A percentile compares a stretch with the other conserved stretches of the same genome.
These are phyloP conservation scores for Macrobrachium nipponense DNA, from an alignment of 1,140 invertebrate genomes.

Conservation along the genomic window DNA sequence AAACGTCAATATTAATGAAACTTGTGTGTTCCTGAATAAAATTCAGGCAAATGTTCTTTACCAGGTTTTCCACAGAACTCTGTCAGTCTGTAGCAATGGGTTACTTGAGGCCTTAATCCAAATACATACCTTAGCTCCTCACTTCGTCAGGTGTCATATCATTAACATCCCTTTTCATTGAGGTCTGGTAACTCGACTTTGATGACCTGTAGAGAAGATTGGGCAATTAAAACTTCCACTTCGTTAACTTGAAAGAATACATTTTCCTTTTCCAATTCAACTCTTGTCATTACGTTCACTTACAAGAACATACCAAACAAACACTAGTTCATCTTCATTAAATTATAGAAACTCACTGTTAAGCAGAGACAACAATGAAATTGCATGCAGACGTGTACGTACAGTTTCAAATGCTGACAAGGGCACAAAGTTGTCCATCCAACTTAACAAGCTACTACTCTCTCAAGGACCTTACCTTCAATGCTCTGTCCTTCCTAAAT, in stretches of 20 bases:
- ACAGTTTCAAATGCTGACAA: no score
- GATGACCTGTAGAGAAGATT: conserved; percentile 70
- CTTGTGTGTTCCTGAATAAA: no score
- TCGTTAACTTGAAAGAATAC: neutral
- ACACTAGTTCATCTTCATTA: no score
- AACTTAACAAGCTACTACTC: neutral
- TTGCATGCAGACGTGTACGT: no score
- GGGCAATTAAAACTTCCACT: conserved; percentile 2
- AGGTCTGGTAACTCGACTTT: conserved; percentile 81
- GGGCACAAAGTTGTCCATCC: neutral
- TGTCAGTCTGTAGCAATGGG: no score
- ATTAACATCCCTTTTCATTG: conserved; percentile 70
- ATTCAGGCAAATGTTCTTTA: no score
- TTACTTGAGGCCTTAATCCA: neutral
- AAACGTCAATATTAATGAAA: neutral
- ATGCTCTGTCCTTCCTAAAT: conserved; percentile 62
- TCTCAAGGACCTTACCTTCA: conserved; percentile 57
- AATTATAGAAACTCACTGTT: no score
- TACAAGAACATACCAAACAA: neutral
- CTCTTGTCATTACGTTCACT: neutral
- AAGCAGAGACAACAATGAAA: no score
- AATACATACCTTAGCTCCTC: conserved; percentile 72
- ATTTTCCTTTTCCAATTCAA: neutral
- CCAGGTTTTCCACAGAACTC: no score
- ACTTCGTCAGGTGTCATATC: conserved; percentile 76